Percentiles rank a stretch among this genome's conserved stretches.
These are phyloP conservation scores for Scomber colias DNA, from an alignment of 2,113 vertebrate species.

Conservation along the genomic window DNA sequence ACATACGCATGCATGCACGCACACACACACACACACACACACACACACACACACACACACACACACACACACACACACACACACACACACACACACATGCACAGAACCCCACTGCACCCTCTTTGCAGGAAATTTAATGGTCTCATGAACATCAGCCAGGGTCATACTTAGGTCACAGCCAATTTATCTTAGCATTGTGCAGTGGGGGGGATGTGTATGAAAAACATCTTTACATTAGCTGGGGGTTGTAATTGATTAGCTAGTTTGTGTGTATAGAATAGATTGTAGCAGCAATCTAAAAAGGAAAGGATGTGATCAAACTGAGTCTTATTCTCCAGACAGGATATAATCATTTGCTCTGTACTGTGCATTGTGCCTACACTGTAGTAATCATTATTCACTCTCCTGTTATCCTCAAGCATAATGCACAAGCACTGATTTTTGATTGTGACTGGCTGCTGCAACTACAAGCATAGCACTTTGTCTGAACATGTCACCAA, in stretches of 20 bases:
- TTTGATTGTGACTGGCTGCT: constrained; percentile 10
- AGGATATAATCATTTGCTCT: constrained; percentile 59
- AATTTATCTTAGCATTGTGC: constrained; percentile 83
- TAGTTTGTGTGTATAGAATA: constrained; percentile 74
- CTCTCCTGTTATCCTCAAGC: constrained; percentile 13
- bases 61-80: constrained; percentile 8
- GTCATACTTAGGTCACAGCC: constrained; percentile 83
- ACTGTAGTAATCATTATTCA: constrained; percentile 47
- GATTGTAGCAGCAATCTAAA: constrained; percentile 43
- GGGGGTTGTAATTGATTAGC: constrained; percentile 75
- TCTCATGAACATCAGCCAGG: constrained; percentile 84
- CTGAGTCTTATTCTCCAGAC: constrained; percentile 56
- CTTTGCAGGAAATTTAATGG: constrained; percentile 83
- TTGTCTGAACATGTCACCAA: background rate
- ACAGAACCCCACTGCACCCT: constrained; percentile 59
- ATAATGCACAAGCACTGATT: background rate
- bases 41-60: constrained; percentile 26
- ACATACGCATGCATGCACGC: constrained; percentile 4
- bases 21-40: constrained; percentile 10
- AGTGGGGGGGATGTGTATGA: constrained; percentile 67
- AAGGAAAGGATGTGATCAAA: constrained; percentile 66
- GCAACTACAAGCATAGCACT: background rate
- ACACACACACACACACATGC: constrained; percentile 21
- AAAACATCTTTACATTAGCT: constrained; percentile 78
- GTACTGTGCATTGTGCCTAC: constrained; percentile 45